Percentiles rank a stretch among this genome's conserved stretches.
Evolutionary conservation across 2,888 invertebrate genomes (phyloP).

Genomic region (Netelia virgata): DNA sequence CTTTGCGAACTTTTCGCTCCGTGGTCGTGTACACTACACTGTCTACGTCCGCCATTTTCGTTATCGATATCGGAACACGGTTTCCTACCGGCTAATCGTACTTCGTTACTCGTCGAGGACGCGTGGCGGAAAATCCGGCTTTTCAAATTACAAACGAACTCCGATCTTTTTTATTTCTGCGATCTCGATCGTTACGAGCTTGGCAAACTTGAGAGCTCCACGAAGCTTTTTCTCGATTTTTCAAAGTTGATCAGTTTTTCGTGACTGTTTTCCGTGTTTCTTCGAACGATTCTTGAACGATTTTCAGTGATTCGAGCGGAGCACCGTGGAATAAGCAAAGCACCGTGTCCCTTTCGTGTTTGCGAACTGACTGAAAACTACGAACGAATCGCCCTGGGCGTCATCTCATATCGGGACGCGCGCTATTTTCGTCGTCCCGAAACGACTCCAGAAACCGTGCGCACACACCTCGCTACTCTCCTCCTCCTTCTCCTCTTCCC

Average conservation of each 20-base stretch:
- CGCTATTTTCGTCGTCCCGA: constrained; percentile 84
- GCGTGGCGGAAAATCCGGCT: constrained; percentile 1
- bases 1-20: constrained; percentile 94
- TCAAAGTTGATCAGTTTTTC: neutral
- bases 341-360: constrained; percentile 82
- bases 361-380: constrained; percentile 85
- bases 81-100: constrained; percentile 49
- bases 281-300: constrained; percentile 78
- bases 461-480: constrained; percentile 68
- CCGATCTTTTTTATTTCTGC: constrained; percentile 3
- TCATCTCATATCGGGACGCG: constrained; percentile 83
- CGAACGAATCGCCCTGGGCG: constrained; percentile 83
- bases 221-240: neutral
- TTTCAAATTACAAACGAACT: constrained; percentile 5
- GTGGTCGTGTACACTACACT: constrained; percentile 94
- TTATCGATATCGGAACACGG: constrained; percentile 62
- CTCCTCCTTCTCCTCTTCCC: constrained; percentile 50
- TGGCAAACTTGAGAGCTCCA: neutral
- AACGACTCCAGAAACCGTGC: constrained; percentile 83
- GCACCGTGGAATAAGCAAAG: constrained; percentile 59
- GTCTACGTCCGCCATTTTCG: constrained; percentile 95
- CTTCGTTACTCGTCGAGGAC: constrained; percentile 37
- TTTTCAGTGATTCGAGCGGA: constrained; percentile 80
- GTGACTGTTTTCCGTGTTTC: neutral
- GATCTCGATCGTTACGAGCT: constrained; percentile 5